phyloP scores from a whole-genome alignment of 2,797 vertebrate species.

The Gallinago stenura region DNA sequence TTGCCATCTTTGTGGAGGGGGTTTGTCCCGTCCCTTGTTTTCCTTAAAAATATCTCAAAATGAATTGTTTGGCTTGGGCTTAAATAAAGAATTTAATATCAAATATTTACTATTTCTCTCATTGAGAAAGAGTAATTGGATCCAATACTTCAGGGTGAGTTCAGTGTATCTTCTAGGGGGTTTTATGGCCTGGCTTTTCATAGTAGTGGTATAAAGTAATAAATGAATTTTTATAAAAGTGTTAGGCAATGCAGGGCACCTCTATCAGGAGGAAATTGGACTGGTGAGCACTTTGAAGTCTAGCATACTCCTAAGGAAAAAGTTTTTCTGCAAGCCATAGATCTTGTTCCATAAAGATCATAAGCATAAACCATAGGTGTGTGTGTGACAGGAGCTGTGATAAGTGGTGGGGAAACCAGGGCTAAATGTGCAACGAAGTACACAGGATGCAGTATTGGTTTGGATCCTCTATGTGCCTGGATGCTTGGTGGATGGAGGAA shows the following conservation, averaged over 20 bases:
- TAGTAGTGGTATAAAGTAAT: not conserved
- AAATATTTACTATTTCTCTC: not conserved
- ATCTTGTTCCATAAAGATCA: not conserved
- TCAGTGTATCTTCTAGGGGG: not conserved
- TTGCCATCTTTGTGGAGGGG: not conserved
- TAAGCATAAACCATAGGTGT: not conserved
- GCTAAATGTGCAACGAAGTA: fast-evolving
- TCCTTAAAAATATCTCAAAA: not conserved
- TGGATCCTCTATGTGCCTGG: not conserved
- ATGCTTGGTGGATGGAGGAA: not conserved
- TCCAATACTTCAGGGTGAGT: not conserved
- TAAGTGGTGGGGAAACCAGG: not conserved
- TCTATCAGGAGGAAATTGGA: not conserved
- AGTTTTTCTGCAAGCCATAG: not conserved
- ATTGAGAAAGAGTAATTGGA: not conserved
- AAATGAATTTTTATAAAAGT: not conserved
- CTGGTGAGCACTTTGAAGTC: not conserved
- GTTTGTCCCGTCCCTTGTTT: not conserved
- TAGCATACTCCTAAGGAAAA: not conserved
- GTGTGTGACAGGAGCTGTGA: not conserved
- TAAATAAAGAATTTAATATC: not conserved
- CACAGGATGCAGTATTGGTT: not conserved
- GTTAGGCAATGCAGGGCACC: not conserved
- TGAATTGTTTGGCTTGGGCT: not conserved
- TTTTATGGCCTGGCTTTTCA: not conserved